Evolutionary conservation across 2,113 vertebrate species (phyloP), one percentile per base, ranked within the genome.

Genomic region (Zeus faber): DNA sequence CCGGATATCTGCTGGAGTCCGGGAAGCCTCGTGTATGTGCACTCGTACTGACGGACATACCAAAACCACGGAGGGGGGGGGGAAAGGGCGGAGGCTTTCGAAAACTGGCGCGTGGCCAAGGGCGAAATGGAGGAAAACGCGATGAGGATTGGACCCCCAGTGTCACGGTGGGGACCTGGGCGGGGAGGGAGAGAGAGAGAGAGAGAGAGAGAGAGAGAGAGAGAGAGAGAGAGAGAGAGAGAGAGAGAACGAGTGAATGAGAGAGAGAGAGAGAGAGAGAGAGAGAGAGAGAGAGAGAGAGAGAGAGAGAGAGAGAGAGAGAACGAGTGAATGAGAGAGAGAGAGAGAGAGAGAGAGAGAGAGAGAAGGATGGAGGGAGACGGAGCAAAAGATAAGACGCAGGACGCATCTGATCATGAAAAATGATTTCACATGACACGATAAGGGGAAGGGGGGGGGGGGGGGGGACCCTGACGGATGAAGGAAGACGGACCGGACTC

Each of bases 341-440:
- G 33, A 37, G 13, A 37, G 23, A 35, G n/a, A 59, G 2, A 59
- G 29, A 41, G 13, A 54, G 70, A 54, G 24, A 41, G 49, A 14
- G 21, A 39, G 48, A 25, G 31, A 53, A 51, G 57, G 45, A 2
- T n/a, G 51, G 0, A 11, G 57, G 24, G 26, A 5, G 46, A 47
- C n/a, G 18, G 6, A 41, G 40, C 3, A 27, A 24, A 61, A 57
- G 37, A 63, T 24, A 31, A 54, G n/a, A 40, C 18, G 41, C n/a
- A 16, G 49, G 18, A 43, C 51, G 37, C 25, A 63, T 65, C 58
- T 50, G 53, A 70, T 67, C 26, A 33, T 45, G 22, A 46, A 58
- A 69, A 56, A 74, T n/a, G 31, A 79, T 79, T 84, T 41, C 11
- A 51, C 49, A 58, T 49, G 71, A 56, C 35, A 61, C 44, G 46